phyloP scores from a whole-genome alignment of 2,888 invertebrate species.

The Neuroscelio doddi region DNA sequence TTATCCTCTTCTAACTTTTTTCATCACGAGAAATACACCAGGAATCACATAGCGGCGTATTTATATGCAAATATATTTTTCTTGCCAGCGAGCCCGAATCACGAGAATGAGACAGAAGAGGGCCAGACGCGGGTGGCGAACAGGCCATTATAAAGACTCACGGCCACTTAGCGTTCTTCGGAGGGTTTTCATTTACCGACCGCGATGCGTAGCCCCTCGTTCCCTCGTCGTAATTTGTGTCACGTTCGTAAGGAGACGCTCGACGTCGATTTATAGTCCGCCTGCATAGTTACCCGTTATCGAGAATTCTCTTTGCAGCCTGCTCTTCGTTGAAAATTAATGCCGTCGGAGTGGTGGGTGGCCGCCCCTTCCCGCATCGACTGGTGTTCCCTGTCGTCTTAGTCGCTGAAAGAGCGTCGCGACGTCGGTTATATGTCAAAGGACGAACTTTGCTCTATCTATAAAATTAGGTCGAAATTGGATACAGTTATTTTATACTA shows the following conservation, averaged over 20 bases:
- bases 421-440: too few relatives aligned
- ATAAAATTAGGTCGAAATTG: too few relatives aligned
- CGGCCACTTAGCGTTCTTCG: conserved; percentile 14
- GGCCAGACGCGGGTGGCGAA: conserved; percentile 25
- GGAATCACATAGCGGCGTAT: too few relatives aligned
- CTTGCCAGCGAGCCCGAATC: too few relatives aligned
- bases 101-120: too few relatives aligned
- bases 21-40: too few relatives aligned
- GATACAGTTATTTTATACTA: too few relatives aligned
- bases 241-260: conserved; percentile 35
- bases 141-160: conserved; percentile 46
- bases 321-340: conserved; percentile 2
- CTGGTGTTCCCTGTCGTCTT: too few relatives aligned
- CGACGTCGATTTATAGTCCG: conserved; percentile 26
- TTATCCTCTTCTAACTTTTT: too few relatives aligned
- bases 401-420: too few relatives aligned
- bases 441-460: too few relatives aligned
- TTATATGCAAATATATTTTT: conserved; percentile 56
- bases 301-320: conserved; percentile 34
- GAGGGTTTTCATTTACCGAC: conserved; percentile 26
- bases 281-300: conserved; percentile 50
- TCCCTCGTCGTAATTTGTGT: conserved; percentile 36
- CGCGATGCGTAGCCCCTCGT: conserved; percentile 14
- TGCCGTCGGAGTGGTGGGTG: conserved; percentile 4
- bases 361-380: too few relatives aligned